Evolutionary conservation across 2,888 invertebrate genomes (phyloP), one percentile per base, ranked within the genome.

Genomic region (Mylabris sibirica): DNA sequence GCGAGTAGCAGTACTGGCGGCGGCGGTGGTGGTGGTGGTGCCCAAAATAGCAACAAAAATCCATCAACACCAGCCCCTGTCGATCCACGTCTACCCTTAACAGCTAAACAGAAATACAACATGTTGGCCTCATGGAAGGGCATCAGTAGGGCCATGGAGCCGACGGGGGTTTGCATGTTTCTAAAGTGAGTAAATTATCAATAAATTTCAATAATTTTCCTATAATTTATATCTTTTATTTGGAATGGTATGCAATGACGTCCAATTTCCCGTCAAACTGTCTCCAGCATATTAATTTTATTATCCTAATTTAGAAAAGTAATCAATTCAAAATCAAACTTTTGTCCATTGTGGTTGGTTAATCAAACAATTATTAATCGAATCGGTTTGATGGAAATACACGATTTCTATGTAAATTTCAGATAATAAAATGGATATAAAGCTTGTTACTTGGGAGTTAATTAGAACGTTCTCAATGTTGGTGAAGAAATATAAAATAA

Each of bases 81-180:
- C 38, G 95, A 96, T 83, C 92, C 94, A 0, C 86, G 93, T 77
- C 88, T 95, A 71, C 95, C 95, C 0, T 87, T 96, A 69, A 95
- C 93, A 0, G 94, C 93, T 22, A 91, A 92, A 82, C 95, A 96
- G 87, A 95, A 93, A 86, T 96, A 94, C 85, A 92, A 90, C 76
- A 93, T 96, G 88, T 88, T 93, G 74, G 95, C 96, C 1, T 95
- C 95, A 12, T 96, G 96, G 96, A 95, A 94, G 81, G 96, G 94
- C 34, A 96, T 96, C 78, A 91, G 93, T 74, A 89, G 96, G 74
- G 95, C 95, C 14, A 93, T 96, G 90, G 93, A 94, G 85, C 91
- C 92, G 66, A 96, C 96, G 60, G 96, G 96, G 63, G 91, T 95
- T 76, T 91, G 91, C 86, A 96, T 96, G 96, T 96, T 96, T 85